Percentiles rank a stretch among this genome's conserved stretches.
Evolutionary conservation across 2,888 invertebrate genomes (phyloP).

Genomic region (Drosophila incognita): DNA sequence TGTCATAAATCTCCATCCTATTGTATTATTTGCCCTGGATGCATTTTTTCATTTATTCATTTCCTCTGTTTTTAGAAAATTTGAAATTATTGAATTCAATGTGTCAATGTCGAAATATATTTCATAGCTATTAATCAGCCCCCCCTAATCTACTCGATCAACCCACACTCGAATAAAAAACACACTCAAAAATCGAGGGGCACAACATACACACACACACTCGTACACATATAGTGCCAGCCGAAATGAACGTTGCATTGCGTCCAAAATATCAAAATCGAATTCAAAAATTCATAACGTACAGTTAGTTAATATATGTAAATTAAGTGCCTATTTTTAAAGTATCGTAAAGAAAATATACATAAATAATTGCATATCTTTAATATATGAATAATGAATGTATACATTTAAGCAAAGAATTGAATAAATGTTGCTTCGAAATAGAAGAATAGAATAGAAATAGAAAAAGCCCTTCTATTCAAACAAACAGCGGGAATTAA

Average conservation of each 20-base stretch:
- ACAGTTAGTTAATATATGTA: conserved; percentile 78
- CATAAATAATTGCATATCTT: conserved; percentile 63
- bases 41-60: conserved; percentile 37
- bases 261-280: conserved; percentile 49
- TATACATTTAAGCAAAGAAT: conserved; percentile 73
- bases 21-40: conserved; percentile 56
- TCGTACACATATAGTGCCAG: conserved; percentile 49
- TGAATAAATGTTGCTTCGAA: conserved; percentile 76
- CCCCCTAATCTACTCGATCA: conserved; percentile 42
- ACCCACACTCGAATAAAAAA: conserved; percentile 42
- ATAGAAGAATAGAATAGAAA: too few relatives aligned
- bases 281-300: conserved; percentile 64
- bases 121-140: conserved; percentile 64
- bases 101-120: conserved; percentile 80
- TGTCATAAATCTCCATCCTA: conserved; percentile 62
- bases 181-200: conserved; percentile 51
- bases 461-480: background rate
- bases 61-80: conserved; percentile 44
- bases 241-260: conserved; percentile 52
- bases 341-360: conserved; percentile 58
- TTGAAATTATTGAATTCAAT: conserved; percentile 75
- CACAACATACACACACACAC: conserved; percentile 50
- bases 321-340: conserved; percentile 75
- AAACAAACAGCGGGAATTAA: background rate
- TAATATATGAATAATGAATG: conserved; percentile 62